Evolutionary conservation across 2,113 vertebrate species (phyloP).

Genomic region (Pterocles gutturalis): DNA sequence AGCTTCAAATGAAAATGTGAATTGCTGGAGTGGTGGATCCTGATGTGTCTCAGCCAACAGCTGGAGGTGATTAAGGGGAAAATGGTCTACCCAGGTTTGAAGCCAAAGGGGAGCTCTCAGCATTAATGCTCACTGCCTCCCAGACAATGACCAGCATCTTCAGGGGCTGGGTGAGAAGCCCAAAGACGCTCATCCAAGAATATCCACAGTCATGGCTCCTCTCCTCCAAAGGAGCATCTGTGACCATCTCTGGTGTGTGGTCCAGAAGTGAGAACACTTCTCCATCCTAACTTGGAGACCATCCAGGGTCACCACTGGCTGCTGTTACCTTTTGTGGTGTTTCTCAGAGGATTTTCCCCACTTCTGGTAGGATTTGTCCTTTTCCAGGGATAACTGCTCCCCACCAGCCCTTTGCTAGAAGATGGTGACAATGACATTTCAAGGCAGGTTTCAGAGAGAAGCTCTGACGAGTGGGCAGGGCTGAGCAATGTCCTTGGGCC

Average conservation of each 20-base stretch:
- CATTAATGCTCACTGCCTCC: fast-evolving
- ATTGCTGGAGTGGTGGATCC: not conserved
- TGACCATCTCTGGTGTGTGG: not conserved
- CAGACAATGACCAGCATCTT: not conserved
- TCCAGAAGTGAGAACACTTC: not conserved
- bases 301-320: not conserved
- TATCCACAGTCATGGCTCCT: not conserved
- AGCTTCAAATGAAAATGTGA: not conserved
- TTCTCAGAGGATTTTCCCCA: not conserved
- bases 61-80: not conserved
- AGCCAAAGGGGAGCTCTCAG: not conserved
- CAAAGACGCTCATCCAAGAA: not conserved
- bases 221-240: not conserved
- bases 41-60: not conserved
- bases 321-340: not conserved
- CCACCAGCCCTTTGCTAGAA: not conserved
- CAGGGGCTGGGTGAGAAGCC: not conserved
- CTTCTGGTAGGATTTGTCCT: not conserved
- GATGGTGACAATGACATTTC: fast-evolving
- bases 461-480: not conserved
- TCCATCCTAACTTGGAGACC: not conserved
- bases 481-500: not conserved
- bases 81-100: not conserved
- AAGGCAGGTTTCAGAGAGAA: not conserved
- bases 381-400: not conserved